Evolutionary conservation across 2,888 invertebrate species (phyloP), one percentile per base, ranked within the genome.

Genomic region (Brachynemurus nebulosus): DNA sequence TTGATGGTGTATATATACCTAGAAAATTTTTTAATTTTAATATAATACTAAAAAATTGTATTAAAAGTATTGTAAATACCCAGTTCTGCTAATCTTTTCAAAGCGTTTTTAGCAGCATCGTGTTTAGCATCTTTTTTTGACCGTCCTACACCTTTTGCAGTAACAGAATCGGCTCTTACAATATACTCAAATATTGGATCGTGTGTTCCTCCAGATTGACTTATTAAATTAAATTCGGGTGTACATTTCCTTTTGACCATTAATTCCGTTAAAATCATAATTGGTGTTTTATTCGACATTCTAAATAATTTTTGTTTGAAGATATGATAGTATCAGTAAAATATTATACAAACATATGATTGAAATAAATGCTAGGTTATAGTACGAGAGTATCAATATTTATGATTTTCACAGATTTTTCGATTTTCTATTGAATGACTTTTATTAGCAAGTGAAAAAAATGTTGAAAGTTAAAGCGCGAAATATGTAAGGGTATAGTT

Each of bases 211-310:
- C 59, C 60, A 2, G 61, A 60, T 36, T 64, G 56, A 14, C 59
- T 55, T 44, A 63, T 58, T 12, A 63, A 53, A 45, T 64, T 59
- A 47, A 67, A 70, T 30, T 59, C 58, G 1, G 67, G 67, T 2
- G 55, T 49, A 7, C 48, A 46, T 2, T 58, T 55, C 18, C 55
- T 55, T 34, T 63, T 61, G 3, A 61, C 54, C 58, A 67, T 64
- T 57, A 64, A 60, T 51, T 70, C 70, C 55, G 69, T 67, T 3
- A 69, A 54, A 16, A 66, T 60, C 3, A 69, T 66, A n/a, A 68
- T 63, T 6, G 67, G 66, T 20, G 67, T 68, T 51, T 68, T 69
- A 16, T 17, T 34, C 12, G 12, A 19, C 34, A 34, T 34, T 20
- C 30, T 30, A 30, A 12, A 2, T 12, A 30, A 30, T 12, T 30